Evolutionary conservation across 2,888 invertebrate genomes (phyloP).

Genomic region (Drosophila meridionalis): DNA sequence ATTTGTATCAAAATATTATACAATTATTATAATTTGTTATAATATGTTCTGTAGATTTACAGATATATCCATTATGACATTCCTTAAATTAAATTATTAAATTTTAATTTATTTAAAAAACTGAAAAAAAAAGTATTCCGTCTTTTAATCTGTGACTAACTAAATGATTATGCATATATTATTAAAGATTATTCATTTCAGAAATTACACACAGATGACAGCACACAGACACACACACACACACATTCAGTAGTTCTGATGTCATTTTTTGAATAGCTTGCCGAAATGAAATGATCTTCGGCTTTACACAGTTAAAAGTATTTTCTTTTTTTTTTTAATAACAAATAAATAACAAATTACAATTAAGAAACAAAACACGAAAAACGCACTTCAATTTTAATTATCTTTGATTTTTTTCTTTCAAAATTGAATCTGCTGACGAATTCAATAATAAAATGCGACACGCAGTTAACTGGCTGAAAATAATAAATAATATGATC

Average conservation of each 20-base stretch:
- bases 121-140: not conserved
- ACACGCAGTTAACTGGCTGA: not conserved
- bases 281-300: not conserved
- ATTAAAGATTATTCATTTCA: constrained; percentile 1
- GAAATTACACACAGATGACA: not conserved
- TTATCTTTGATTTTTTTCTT: not conserved
- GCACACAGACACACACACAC: not conserved
- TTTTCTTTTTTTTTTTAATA: not conserved
- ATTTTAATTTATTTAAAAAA: not conserved
- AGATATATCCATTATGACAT: too few relatives aligned
- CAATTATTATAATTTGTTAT: too few relatives aligned
- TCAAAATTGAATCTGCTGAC: not conserved
- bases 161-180: not conserved
- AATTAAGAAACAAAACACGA: not conserved
- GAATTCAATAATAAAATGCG: not conserved
- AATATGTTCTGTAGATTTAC: too few relatives aligned
- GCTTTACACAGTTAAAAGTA: too few relatives aligned
- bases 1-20: too few relatives aligned
- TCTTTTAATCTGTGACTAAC: not conserved
- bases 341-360: not conserved
- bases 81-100: too few relatives aligned
- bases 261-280: constrained; percentile 1
- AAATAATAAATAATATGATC: not conserved
- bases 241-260: not conserved
- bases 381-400: not conserved